Evolutionary conservation across 2,888 invertebrate species (phyloP), one percentile per base, ranked within the genome.

Genomic region (Chloroclysta siterata): DNA sequence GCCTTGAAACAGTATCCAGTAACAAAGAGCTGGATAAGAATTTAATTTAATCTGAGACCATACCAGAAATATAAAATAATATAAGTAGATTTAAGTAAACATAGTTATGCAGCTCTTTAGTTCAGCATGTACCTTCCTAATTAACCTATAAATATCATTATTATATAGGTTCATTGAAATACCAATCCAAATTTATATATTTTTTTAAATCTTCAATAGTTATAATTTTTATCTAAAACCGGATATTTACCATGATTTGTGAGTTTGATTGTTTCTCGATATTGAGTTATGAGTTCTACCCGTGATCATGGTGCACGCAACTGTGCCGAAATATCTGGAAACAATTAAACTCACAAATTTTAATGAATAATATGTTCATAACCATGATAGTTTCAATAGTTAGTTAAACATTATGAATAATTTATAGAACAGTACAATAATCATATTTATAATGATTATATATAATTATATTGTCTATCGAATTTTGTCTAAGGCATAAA

Each of bases 1-100:
- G 60, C 64, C 67, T 63, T 63, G 44, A 68, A 53, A 47, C 67
- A 74, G 68, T 66, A 57, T 68, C 73, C 68, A 76, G 79, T 77
- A 53, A 52, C 36, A 52, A 82, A 82, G 83, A 69, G 57, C 50
- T 57, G 56, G 39, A 14, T 42, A 42, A 22, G n/a, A 46, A 46
- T 17, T 11, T 7, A 8, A 10, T 15, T 8, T 11, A 46, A 39
- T 39, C 6, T 39, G 36, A 39, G 8, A 8, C 1, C 36, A 39
- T 39, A 39, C 36, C 36, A 8, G 36, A 39, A 11, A 11, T 39
- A 11, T 33, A 6, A 33, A 33, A 33, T 33, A 7, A 33, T 8
- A 33, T 33, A 39, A 39, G 36, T 39, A 11, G 11, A 39, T 39
- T 39, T 39, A 39, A 39, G 36, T 1, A 46, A 46, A 17, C 5